A percentile compares a stretch with the other conserved stretches of the same genome.
These are phyloP conservation scores for Hermodice carunculata DNA, from an alignment of 2,888 invertebrate species.

Conservation along the genomic window DNA sequence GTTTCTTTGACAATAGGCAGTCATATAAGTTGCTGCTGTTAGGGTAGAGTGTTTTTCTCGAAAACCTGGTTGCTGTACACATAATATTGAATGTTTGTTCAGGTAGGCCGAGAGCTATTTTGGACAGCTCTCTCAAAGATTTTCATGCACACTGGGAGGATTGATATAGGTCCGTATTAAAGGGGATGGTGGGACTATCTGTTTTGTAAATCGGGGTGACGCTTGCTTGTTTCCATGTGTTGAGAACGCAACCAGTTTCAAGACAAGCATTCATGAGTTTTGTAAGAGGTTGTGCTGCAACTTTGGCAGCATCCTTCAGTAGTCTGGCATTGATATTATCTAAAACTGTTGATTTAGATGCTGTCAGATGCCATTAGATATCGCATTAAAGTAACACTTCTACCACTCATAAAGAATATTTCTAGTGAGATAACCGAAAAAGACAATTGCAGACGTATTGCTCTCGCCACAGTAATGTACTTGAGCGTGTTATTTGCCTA, in stretches of 20 bases:
- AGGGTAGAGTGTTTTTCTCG: background rate
- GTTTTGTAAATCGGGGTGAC: background rate
- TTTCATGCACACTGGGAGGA: background rate
- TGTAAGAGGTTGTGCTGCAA: background rate
- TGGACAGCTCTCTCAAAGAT: background rate
- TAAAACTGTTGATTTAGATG: background rate
- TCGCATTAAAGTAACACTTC: too few species aligned
- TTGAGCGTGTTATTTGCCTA: too few species aligned
- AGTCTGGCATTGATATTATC: constrained; percentile 1
- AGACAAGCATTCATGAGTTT: background rate
- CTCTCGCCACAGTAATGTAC: too few species aligned
- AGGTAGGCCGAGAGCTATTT: background rate
- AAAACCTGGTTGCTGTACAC: background rate
- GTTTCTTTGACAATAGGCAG: background rate
- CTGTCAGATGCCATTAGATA: too few species aligned
- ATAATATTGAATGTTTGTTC: background rate
- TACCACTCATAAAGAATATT: too few species aligned
- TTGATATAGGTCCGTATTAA: constrained; percentile 2
- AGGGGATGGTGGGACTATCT: background rate
- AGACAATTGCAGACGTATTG: too few species aligned
- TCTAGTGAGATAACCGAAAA: too few species aligned
- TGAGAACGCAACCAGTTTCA: background rate
- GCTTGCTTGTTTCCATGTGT: background rate
- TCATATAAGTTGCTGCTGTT: background rate
- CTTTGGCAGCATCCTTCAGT: background rate